Evolutionary conservation across 2,113 vertebrate species (phyloP).

Genomic region (Myrmecophaga tridactyla): DNA sequence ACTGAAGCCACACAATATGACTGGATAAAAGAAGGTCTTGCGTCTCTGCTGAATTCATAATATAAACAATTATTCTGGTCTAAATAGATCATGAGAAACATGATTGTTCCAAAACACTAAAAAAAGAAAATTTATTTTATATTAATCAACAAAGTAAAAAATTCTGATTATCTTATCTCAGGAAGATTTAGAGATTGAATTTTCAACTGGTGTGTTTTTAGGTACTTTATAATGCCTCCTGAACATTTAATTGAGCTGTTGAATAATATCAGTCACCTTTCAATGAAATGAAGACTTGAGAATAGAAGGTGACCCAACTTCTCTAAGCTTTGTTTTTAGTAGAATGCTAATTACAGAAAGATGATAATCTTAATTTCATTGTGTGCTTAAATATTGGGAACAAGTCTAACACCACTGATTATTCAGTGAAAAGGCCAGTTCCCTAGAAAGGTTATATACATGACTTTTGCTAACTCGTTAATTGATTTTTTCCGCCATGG

Average conservation of each 20-base stretch:
- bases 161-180: slow-evolving; percentile 74
- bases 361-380: slow-evolving; percentile 36
- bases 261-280: slow-evolving; percentile 58
- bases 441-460: background rate
- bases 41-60: slow-evolving; percentile 67
- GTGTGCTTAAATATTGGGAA: slow-evolving; percentile 53
- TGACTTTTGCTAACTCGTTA: slow-evolving; percentile 55
- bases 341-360: slow-evolving; percentile 59
- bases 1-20: slow-evolving; percentile 71
- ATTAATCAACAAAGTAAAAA: slow-evolving; percentile 68
- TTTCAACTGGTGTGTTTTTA: slow-evolving; percentile 50
- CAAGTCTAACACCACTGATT: slow-evolving; percentile 49
- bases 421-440: slow-evolving; percentile 47
- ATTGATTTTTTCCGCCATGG: background rate
- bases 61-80: slow-evolving; percentile 52
- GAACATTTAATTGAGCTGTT: slow-evolving; percentile 21
- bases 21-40: slow-evolving; percentile 57
- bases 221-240: slow-evolving; percentile 13
- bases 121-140: slow-evolving; percentile 73
- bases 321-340: slow-evolving; percentile 20
- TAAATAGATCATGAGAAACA: slow-evolving; percentile 68
- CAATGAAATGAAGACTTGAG: slow-evolving; percentile 6
- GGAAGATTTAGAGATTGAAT: slow-evolving; percentile 53
- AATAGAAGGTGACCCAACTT: slow-evolving; percentile 31
- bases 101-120: slow-evolving; percentile 59